Conservation (phyloP, 2,797 vertebrate species). For the Mycteria americana region DNA sequence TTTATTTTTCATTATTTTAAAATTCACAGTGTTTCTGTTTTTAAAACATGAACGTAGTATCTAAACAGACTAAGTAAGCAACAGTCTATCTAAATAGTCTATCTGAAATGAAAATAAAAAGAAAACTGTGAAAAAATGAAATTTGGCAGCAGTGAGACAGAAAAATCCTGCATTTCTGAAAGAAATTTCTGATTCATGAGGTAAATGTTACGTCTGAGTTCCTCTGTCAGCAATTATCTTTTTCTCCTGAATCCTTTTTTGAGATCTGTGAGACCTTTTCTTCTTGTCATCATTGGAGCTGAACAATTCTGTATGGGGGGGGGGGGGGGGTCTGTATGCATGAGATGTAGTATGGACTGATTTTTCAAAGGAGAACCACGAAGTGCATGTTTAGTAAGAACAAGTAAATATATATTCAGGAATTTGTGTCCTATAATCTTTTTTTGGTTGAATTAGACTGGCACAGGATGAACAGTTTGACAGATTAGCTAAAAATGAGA, state of each 20-base stretch:
- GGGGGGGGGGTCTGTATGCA: rapidly evolving
- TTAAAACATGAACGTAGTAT: not conserved
- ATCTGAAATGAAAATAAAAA: not conserved
- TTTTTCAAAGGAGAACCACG: not conserved
- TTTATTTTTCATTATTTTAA: not conserved
- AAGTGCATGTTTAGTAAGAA: not conserved
- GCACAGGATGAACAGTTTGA: not conserved
- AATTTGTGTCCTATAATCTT: not conserved
- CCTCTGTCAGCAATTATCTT: not conserved
- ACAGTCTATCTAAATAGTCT: not conserved
- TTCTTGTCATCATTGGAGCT: not conserved
- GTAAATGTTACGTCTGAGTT: not conserved
- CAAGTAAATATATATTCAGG: not conserved
- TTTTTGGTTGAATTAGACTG: not conserved
- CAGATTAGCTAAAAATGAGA: not conserved
- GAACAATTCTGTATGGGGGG: not conserved
- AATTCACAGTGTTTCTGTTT: not conserved
- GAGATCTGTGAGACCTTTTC: not conserved
- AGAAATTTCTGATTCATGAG: not conserved
- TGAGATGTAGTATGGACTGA: not conserved
- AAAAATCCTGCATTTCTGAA: not conserved
- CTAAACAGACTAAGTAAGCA: not conserved
- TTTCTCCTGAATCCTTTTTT: not conserved
- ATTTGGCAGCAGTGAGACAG: not conserved
- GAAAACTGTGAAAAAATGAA: not conserved